phyloP scores from a whole-genome alignment of 2,888 invertebrate genomes.

The Drosophila longiperda region DNA sequence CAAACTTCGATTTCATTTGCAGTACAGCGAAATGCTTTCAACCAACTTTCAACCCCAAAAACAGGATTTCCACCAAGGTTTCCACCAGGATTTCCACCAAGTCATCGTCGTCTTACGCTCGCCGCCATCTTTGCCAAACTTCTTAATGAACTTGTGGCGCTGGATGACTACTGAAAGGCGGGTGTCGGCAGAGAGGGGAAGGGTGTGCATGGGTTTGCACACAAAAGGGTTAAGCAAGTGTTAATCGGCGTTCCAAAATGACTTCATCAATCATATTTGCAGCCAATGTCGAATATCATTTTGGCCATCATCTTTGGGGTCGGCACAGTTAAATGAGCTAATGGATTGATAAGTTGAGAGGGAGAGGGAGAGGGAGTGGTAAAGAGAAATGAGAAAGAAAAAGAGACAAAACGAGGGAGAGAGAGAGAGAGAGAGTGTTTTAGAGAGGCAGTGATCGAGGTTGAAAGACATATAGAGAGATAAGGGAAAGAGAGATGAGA shows the following conservation, averaged over 20 bases:
- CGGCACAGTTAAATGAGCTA: constrained; percentile 10
- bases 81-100: constrained; percentile 28
- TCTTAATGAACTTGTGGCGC: constrained; percentile 72
- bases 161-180: constrained; percentile 7
- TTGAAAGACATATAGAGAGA: too few species aligned
- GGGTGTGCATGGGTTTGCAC: constrained; percentile 5
- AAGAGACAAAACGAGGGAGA: too few species aligned
- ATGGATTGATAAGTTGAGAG: not conserved
- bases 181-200: not conserved
- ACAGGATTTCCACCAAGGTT: constrained; percentile 1
- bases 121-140: constrained; percentile 66
- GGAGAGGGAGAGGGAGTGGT: not conserved
- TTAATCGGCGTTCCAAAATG: constrained; percentile 55
- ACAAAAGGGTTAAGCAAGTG: constrained; percentile 80
- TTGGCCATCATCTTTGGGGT: constrained; percentile 5
- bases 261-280: constrained; percentile 72
- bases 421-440: not conserved
- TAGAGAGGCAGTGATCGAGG: too few species aligned
- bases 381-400: not conserved
- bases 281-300: constrained; percentile 52
- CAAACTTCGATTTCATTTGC: constrained; percentile 44
- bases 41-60: constrained; percentile 61
- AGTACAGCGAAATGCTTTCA: constrained; percentile 74
- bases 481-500: too few species aligned
- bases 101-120: constrained; percentile 53